A percentile compares a stretch with the other conserved stretches of the same genome.
Evolutionary conservation across 2,888 invertebrate genomes (phyloP).

Genomic region (Yponomeuta cagnagella): DNA sequence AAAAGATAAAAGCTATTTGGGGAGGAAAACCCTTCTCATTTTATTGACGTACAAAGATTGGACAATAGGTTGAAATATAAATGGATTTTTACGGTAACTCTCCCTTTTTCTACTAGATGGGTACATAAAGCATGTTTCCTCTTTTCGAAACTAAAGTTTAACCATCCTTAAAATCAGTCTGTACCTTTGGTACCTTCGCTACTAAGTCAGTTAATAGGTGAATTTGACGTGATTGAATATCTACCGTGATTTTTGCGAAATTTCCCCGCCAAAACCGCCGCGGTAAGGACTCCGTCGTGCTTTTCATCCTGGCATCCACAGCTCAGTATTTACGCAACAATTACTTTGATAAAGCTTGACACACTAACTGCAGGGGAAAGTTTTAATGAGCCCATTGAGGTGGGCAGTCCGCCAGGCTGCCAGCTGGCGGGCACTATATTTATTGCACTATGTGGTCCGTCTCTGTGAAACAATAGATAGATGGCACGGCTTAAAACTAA

Average conservation of each 20-base stretch:
- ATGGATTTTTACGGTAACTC: conserved; percentile 3
- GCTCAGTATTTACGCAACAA: background rate
- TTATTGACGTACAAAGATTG: background rate
- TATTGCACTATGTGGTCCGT: conserved; percentile 28
- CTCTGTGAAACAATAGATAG: background rate
- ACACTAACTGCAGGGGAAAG: conserved; percentile 29
- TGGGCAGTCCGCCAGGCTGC: conserved; percentile 26
- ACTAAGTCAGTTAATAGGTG: background rate
- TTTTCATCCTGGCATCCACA: background rate
- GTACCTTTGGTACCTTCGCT: background rate
- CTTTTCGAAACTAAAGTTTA: background rate
- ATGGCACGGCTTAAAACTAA: background rate
- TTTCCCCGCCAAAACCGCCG: background rate
- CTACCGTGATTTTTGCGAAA: background rate
- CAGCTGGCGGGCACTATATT: conserved; percentile 30
- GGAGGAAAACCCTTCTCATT: background rate
- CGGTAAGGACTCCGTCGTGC: background rate
- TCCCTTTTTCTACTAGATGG: background rate
- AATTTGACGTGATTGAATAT: background rate
- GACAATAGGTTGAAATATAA: conserved; percentile 1
- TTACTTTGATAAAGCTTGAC: conserved; percentile 2
- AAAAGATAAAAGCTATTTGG: background rate
- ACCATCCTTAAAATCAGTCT: background rate
- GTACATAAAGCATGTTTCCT: background rate
- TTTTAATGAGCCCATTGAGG: conserved; percentile 51